Base-by-base conservation (phyloP, 2,888 invertebrate species). In the Phasia obesa region DNA sequence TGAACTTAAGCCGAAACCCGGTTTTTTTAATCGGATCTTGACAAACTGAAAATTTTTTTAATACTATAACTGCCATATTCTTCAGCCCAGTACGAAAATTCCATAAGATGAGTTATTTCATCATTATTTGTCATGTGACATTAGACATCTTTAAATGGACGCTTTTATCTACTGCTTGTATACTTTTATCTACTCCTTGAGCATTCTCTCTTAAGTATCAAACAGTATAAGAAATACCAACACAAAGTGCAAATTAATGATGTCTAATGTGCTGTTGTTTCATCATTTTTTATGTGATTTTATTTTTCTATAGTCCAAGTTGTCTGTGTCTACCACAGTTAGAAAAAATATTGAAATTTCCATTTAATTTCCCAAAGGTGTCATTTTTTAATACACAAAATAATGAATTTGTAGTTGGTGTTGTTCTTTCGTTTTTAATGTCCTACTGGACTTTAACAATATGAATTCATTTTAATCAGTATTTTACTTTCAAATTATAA, bases 291-390 rank as follows among this genome's bases (percentile, higher is more conserved):
- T 1, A 35, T 65, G n/a, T 42, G 3, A 0, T 49, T 74, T 23
- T 35, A 25, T 59, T n/a, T 9, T 9, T 59, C 31, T 9, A 6
- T 73, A 23, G 35, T 11, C 13, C 25, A 73, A 64, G 17, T 73
- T n/a, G 35, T 62, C 59, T 79, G 53, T 77, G 69, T 55, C 62
- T 47, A n/a, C n/a, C n/a, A n/a, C n/a, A n/a, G 25, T 23, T 17
- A 2, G 7, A 27, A 64, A 4, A 64, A 27, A 27, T 13, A 47
- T 21, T n/a, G 23, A 59, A 60, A n/a, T 31, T 47, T 44, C 19
- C 3, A 49, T 57, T 82, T 65, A 70, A 82, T 78, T 82, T 82
- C 78, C 82, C 82, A 57, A 75, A 64, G 78, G 82, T 65, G 44
- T 69, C 19, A 64, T 82, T 70, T 69, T 51, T 75, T 75, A 77